Evolutionary conservation across 2,888 invertebrate genomes (phyloP), one percentile per base, ranked within the genome.

Genomic region (Cheilosia impressa): DNA sequence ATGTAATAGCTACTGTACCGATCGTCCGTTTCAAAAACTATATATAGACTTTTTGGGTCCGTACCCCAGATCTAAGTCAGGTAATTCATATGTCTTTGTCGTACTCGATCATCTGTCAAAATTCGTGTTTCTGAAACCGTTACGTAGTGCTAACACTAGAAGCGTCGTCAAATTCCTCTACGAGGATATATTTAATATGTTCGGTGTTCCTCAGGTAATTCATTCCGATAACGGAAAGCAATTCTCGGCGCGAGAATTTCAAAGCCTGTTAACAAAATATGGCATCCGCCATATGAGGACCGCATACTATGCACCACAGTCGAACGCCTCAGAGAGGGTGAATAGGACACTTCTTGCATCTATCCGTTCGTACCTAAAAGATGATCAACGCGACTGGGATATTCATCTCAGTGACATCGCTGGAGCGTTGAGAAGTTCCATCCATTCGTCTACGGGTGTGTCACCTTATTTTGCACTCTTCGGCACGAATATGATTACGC

Each of bases 31-130:
- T 19, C 57, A 57, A 34, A 57, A 57, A 38, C 34, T 38, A 1
- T 38, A 38, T 38, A 2, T 38, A 38, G 43, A 45, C 9, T 68
- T 45, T 7, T 34, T 68, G 13, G 68, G 68, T 19, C 45, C 55
- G 1, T 68, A 68, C 2, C 57, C 68, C 0, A 57, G 57, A 47
- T 58, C 58, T 13, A 19, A 50, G 47, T 10, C 9, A 10, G 19
- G 47, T 0, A 50, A 50, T 50, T 2, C 43, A n/a, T 6, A 50
- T 50, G 53, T 53, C 15, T 53, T 27, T 27, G 15, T 27, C 2
- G 24, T 22, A 2, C 7, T 50, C 2, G 50, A 50, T 17, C 50
- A 17, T 3, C n/a, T 50, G 1, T 9, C 50, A 6, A 50, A 5
- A 50, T 17, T 50, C 19, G n/a, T 17, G n/a, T 17, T 17, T 6